phyloP scores from a whole-genome alignment of 92 coral and sea anemone species.

The Palythoa heliodiscus region DNA sequence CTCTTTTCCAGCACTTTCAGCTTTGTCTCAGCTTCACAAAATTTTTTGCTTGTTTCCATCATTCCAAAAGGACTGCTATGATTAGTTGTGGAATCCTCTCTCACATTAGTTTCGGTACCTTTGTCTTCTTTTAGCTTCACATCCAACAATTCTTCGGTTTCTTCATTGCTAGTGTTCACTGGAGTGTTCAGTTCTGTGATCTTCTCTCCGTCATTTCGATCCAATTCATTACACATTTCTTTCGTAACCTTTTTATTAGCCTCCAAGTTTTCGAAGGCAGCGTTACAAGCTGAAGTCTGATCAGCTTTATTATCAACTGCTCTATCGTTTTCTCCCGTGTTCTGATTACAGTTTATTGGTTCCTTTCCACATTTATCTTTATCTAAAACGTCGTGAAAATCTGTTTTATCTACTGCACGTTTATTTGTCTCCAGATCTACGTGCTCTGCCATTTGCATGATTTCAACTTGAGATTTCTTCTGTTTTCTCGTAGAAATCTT shows the following conservation, averaged over 20 bases:
- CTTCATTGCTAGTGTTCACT: neutral
- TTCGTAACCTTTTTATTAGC: neutral
- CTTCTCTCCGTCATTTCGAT: neutral
- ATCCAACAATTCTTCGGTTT: neutral
- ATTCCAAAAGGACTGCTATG: neutral
- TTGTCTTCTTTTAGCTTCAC: neutral
- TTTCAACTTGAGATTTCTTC: neutral
- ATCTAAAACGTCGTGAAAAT: neutral
- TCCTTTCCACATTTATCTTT: neutral
- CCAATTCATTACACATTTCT: neutral
- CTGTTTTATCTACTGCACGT: neutral
- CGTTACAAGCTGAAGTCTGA: neutral
- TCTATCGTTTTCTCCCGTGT: neutral
- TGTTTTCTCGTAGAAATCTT: neutral
- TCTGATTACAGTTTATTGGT: neutral
- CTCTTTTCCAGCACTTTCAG: slow-evolving; percentile 16
- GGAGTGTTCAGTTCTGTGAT: neutral
- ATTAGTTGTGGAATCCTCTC: neutral
- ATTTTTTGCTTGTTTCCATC: neutral
- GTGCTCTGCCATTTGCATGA: neutral
- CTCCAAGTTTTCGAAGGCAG: neutral
- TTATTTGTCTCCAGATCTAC: neutral
- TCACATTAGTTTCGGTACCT: neutral
- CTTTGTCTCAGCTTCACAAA: neutral
- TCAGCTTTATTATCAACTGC: neutral